Conservation (phyloP, 1,140 invertebrate species). For the Nixonia krombeini region DNA sequence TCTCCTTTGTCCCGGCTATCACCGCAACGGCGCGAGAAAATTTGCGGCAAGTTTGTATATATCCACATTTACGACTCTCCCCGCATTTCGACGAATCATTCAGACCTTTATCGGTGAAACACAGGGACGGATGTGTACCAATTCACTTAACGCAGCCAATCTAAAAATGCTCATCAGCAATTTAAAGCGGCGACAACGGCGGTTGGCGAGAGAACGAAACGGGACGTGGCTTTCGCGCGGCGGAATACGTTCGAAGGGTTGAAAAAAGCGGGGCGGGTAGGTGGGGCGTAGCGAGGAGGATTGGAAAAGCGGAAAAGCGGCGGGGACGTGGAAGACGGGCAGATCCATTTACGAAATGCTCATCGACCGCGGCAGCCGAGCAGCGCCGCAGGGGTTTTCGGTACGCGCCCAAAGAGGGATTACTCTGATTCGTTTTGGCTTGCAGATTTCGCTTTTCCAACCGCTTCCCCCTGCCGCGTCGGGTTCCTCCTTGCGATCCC, state of each 20-base stretch:
- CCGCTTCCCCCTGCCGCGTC: conserved; percentile 44
- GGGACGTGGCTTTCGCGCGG: conserved; percentile 14
- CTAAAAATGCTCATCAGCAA: conserved; percentile 72
- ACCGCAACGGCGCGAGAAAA: no score
- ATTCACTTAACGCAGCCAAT: conserved; percentile 72
- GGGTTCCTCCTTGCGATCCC: conserved; percentile 40
- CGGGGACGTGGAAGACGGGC: conserved; percentile 10
- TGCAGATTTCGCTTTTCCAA: conserved; percentile 67
- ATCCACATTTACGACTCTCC: no score
- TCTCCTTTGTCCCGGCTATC: no score
- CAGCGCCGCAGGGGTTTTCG: conserved; percentile 55
- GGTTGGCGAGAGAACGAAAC: conserved; percentile 19
- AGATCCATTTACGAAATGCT: conserved; percentile 70
- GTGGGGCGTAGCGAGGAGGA: conserved; percentile 7
- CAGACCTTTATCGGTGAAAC: conserved; percentile 70
- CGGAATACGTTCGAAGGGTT: conserved; percentile 8
- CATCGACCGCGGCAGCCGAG: conserved; percentile 59
- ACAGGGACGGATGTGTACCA: conserved; percentile 68
- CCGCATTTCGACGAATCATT: no score
- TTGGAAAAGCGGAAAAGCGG: neutral
- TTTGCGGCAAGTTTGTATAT: no score
- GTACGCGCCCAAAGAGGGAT: conserved; percentile 62
- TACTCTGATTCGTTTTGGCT: conserved; percentile 72
- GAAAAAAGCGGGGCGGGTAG: conserved; percentile 10
- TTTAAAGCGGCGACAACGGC: conserved; percentile 64